Base-by-base conservation (phyloP, 1,140 invertebrate species). In the Dendrolimus kikuchii region DNA sequence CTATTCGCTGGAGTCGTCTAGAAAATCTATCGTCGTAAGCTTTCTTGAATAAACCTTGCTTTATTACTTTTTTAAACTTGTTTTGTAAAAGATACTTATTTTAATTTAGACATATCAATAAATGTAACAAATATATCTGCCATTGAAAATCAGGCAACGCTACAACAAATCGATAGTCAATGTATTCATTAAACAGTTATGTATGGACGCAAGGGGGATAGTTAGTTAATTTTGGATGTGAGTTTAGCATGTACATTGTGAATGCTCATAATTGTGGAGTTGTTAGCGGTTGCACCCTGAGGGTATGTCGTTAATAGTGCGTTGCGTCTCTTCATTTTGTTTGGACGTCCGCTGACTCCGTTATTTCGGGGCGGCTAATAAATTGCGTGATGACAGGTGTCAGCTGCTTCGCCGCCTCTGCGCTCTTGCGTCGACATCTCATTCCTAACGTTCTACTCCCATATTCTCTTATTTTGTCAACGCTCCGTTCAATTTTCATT, bases 361-460 rank as follows among this genome's bases (percentile, higher is more conserved):
- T 82, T 86, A 83, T 86, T 86, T 86, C 75, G 78, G 80, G 77
- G 72, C 80, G 77, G 60, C 76, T 81, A 82, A 86, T 86, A 83
- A 86, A 86, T 86, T 82, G 82, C 79, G 71, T 77, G 82, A 86
- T 86, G 81, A 86, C 82, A 86, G 81, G 72, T 84, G 82, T 84
- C 82, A 86, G 81, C 81, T 81, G 82, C 77, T 80, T 75, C 63
- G 77, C 71, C 82, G 82, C 82, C 82, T 84, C 79, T 83, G 82
- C 82, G 84, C 82, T 86, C 82, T 79, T 77, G 80, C 81, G 81
- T 77, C 79, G 80, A 81, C 82, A 81, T 84, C 79, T 82, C 81
- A 86, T 86, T 84, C 76, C 81, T 84, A 77, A 82, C 82, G 74
- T 66, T 82, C 70, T 75, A 72, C 77, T 77, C 74, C 77, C 78